These are phyloP conservation scores for Tiphia femorata DNA, from an alignment of 2,888 invertebrate genomes.

Conservation along the genomic window DNA sequence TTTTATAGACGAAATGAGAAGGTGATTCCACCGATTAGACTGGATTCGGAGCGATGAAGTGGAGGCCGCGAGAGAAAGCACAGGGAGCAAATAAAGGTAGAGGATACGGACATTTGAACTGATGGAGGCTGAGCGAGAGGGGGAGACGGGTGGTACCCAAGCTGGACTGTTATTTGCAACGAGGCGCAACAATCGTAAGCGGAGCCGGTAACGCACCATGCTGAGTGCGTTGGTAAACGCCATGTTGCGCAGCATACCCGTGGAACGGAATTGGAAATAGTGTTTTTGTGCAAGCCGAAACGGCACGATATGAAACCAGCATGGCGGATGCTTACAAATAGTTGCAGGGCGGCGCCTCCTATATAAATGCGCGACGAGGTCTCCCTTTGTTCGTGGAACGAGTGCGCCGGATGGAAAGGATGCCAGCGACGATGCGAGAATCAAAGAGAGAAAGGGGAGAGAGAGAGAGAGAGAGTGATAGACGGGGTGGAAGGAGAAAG, in stretches of 20 bases:
- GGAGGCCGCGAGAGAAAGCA: constrained; percentile 13
- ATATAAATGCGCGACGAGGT: constrained; percentile 42
- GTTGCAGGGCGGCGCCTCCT: constrained; percentile 64
- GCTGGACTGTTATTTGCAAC: constrained; percentile 60
- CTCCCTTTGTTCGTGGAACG: constrained; percentile 48
- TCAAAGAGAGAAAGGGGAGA: background rate
- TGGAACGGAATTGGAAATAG: constrained; percentile 52
- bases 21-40: too few relatives aligned
- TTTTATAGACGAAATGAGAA: too few relatives aligned
- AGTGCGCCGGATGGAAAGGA: constrained; percentile 45
- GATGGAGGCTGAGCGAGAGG: constrained; percentile 7
- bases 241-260: constrained; percentile 50
- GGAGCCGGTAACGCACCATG: constrained; percentile 39
- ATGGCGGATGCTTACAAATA: constrained; percentile 69
- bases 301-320: constrained; percentile 65
- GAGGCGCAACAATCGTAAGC: constrained; percentile 62
- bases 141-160: background rate
- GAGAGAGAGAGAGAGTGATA: constrained; percentile 10
- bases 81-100: background rate
- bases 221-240: constrained; percentile 37
- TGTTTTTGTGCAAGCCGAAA: constrained; percentile 62
- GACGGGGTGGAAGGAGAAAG: constrained; percentile 2
- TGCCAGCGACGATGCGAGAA: constrained; percentile 8
- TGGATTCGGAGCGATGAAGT: too few relatives aligned
- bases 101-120: too few relatives aligned